These are phyloP conservation scores for Pseudococcus longispinus DNA, from an alignment of 2,888 invertebrate species.

Conservation along the genomic window DNA sequence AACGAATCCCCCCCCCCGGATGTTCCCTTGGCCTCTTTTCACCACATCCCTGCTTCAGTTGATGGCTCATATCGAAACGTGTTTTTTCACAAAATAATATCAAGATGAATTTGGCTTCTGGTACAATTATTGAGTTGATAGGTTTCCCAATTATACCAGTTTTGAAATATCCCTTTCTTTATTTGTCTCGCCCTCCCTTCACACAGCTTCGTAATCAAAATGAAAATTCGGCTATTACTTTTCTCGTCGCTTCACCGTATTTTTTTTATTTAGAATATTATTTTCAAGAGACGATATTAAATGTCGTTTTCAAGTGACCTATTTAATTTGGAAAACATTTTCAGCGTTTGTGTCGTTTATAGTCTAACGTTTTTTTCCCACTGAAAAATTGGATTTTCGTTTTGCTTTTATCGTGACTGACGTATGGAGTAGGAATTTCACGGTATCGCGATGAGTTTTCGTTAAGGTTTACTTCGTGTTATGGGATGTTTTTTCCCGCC, in stretches of 20 bases:
- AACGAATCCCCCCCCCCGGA: no score
- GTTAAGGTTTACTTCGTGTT: neutral
- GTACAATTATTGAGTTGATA: no score
- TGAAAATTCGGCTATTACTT: neutral
- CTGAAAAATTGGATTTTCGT: constrained; percentile 44
- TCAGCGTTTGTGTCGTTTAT: constrained; percentile 12
- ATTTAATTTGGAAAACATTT: constrained; percentile 30
- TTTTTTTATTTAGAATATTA: constrained; percentile 25
- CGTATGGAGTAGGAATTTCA: constrained; percentile 4
- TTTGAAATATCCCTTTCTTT: neutral
- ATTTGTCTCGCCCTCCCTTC: neutral
- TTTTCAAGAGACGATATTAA: constrained; percentile 45
- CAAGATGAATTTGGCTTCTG: no score
- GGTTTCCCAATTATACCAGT: neutral
- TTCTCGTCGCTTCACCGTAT: neutral
- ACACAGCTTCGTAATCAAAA: neutral
- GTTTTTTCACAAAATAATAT: no score
- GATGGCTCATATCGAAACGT: no score
- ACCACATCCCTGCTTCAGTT: no score
- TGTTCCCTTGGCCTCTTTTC: no score
- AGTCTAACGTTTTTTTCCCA: neutral
- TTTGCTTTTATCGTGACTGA: constrained; percentile 29
- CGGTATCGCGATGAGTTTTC: constrained; percentile 23
- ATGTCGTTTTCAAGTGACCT: constrained; percentile 41
- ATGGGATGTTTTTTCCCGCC: neutral